Conservation (phyloP, 2,797 vertebrate species). For the Pogonophryne albipinna region DNA sequence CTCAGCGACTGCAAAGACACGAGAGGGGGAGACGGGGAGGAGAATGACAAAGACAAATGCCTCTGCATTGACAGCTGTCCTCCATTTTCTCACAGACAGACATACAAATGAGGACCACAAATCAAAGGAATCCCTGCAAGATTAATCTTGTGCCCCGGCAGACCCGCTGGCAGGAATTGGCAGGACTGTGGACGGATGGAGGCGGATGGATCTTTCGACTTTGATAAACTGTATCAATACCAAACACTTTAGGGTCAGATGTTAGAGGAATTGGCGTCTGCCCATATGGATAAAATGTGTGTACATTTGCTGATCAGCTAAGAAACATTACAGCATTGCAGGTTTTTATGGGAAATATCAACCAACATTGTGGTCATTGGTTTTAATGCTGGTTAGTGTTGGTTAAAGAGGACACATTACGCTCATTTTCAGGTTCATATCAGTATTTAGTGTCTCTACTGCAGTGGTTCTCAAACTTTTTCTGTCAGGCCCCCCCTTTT, state of each 20-base stretch:
- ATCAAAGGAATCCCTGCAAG: conserved; percentile 78
- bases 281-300: conserved; percentile 15
- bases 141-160: conserved; percentile 73
- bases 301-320: conserved; percentile 32
- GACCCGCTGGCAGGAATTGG: conserved; percentile 66
- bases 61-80: conserved; percentile 87
- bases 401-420: no score
- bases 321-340: conserved; percentile 1
- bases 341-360: background rate
- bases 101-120: conserved; percentile 84
- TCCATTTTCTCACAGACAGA: conserved; percentile 85
- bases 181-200: conserved; percentile 71
- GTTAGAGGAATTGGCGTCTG: conserved; percentile 67
- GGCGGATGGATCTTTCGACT: conserved; percentile 74
- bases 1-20: conserved; percentile 65
- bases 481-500: no score
- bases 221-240: conserved; percentile 81
- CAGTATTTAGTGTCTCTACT: no score
- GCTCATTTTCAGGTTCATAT: no score
- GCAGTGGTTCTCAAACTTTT: no score
- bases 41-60: conserved; percentile 86
- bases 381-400: no score
- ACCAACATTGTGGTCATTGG: no score
- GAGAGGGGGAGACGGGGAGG: conserved; percentile 47
- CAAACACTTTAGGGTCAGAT: conserved; percentile 73